Conservation (phyloP, 35 echinoderm and acorn worm species). For the Holothuria glaberrima region DNA sequence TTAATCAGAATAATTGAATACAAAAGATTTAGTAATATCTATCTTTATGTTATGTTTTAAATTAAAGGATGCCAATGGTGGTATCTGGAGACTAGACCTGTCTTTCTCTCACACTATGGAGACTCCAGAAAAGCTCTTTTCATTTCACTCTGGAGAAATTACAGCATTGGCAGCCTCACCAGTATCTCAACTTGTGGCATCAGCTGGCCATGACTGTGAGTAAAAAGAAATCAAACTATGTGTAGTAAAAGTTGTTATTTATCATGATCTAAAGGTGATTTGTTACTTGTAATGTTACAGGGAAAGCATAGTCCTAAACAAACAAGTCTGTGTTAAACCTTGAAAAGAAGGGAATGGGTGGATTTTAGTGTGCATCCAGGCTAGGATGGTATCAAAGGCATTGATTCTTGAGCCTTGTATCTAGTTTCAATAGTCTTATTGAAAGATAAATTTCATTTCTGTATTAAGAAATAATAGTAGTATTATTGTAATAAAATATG, state of each 20-base stretch:
- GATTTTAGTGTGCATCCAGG: too few relatives aligned
- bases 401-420: too few relatives aligned
- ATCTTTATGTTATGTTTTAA: neutral
- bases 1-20: neutral
- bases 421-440: too few relatives aligned
- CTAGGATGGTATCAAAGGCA: too few relatives aligned
- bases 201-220: slow-evolving; percentile 76
- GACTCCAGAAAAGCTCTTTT: slow-evolving; percentile 88
- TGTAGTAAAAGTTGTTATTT: neutral
- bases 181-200: slow-evolving; percentile 77
- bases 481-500: too few relatives aligned
- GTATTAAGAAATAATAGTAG: too few relatives aligned
- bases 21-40: neutral
- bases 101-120: slow-evolving; percentile 99
- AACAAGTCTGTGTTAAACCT: neutral
- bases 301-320: neutral
- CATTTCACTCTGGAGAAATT: slow-evolving; percentile 91
- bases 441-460: too few relatives aligned
- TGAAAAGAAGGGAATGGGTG: too few relatives aligned
- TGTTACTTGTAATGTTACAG: neutral
- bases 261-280: neutral
- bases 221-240: too few relatives aligned
- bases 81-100: slow-evolving; percentile 94
- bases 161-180: slow-evolving; percentile 74
- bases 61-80: slow-evolving; percentile 94